A percentile compares a stretch with the other conserved stretches of the same genome.
phyloP scores from a whole-genome alignment of 1,140 invertebrate genomes.

The Drosophila nannoptera region DNA sequence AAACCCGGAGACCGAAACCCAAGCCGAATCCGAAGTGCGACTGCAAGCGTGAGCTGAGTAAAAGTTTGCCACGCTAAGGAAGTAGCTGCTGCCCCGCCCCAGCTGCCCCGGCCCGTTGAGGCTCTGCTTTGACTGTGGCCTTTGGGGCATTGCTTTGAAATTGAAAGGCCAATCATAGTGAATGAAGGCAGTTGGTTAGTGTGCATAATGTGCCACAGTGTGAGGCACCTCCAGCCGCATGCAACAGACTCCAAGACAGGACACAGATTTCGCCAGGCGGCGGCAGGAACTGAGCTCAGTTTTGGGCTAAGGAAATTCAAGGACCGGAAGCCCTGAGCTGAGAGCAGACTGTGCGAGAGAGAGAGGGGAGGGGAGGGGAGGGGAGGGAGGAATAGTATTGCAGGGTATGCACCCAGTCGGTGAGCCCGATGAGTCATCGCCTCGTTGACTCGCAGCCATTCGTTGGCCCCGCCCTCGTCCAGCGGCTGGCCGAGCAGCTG shows the following conservation, averaged over 20 bases:
- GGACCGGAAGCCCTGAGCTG: background rate
- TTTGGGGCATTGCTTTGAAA: conserved; percentile 52
- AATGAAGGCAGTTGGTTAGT: conserved; percentile 32
- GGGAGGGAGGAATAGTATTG: background rate
- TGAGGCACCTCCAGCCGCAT: background rate
- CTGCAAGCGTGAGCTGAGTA: background rate
- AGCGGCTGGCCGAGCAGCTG: background rate
- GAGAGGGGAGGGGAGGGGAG: background rate
- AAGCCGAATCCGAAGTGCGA: background rate
- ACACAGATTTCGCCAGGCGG: background rate
- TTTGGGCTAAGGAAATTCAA: too few species aligned
- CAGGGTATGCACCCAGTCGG: background rate
- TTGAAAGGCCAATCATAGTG: conserved; percentile 51
- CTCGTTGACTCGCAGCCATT: conserved; percentile 12
- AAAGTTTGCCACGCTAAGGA: background rate
- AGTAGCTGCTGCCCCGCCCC: background rate
- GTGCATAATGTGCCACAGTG: conserved; percentile 13
- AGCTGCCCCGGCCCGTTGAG: background rate
- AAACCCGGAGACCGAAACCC: background rate
- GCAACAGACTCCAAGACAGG: background rate
- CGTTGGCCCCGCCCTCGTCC: conserved; percentile 14
- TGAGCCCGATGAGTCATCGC: background rate
- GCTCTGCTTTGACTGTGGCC: conserved; percentile 2
- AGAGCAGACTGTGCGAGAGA: background rate
- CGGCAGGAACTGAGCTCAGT: background rate